These are phyloP conservation scores for Poeciliopsis presidionis DNA, from an alignment of 2,797 vertebrate genomes.

Conservation along the genomic window DNA sequence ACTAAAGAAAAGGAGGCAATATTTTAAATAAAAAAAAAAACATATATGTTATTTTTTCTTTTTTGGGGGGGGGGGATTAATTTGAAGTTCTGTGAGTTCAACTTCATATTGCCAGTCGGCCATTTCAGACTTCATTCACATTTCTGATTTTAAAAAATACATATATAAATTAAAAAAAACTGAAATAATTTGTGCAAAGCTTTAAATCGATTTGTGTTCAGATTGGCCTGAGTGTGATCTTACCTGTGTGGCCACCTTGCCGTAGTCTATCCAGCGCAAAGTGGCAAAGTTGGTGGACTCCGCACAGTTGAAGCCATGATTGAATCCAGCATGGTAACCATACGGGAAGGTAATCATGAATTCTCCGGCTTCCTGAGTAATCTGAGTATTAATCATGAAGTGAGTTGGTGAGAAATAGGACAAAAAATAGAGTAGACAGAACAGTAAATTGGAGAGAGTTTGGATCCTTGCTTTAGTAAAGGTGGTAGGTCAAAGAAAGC, in stretches of 20 bases:
- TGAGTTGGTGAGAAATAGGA: neutral
- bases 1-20: slow-evolving; percentile 73
- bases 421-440: neutral
- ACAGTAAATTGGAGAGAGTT: neutral
- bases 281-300: slow-evolving; percentile 98
- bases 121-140: neutral
- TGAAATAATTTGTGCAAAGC: neutral
- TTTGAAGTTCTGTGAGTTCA: neutral
- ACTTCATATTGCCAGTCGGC: neutral
- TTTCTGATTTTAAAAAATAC: too few relatives aligned
- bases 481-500: slow-evolving; percentile 28
- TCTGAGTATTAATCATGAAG: slow-evolving; percentile 68
- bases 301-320: slow-evolving; percentile 97
- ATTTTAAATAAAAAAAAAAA: neutral
- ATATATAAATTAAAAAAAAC: too few relatives aligned
- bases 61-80: neutral
- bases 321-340: slow-evolving; percentile 97
- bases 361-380: slow-evolving; percentile 96
- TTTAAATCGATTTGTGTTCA: neutral
- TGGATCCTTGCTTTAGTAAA: slow-evolving; percentile 12
- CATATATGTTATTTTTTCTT: neutral
- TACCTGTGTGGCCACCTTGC: slow-evolving; percentile 95
- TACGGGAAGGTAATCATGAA: slow-evolving; percentile 98
- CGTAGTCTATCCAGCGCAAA: slow-evolving; percentile 96
- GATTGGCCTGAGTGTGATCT: slow-evolving; percentile 30